Conservation (phyloP, 2,888 invertebrate species). For the Thyatira batis region DNA sequence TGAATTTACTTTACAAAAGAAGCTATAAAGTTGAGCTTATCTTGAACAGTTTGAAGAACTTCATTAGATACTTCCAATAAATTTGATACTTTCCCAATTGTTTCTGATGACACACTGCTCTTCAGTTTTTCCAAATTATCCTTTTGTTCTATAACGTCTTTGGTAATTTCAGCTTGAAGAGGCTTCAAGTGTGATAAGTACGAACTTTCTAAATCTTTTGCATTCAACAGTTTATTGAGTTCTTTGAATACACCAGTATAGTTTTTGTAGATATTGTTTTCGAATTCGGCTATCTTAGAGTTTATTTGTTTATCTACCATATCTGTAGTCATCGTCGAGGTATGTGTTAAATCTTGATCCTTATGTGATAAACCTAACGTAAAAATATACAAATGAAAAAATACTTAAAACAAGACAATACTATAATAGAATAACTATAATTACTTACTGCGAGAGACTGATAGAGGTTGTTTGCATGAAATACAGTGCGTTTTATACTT, state of each 20-base stretch:
- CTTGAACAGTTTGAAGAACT: slow-evolving; percentile 9
- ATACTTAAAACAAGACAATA: background rate
- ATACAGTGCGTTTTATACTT: slow-evolving; percentile 35
- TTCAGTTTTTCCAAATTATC: slow-evolving; percentile 20
- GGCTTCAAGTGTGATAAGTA: slow-evolving; percentile 25
- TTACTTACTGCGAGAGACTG: slow-evolving; percentile 9
- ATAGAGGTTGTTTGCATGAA: slow-evolving; percentile 13
- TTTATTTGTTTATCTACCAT: slow-evolving; percentile 22
- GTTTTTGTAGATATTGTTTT: slow-evolving; percentile 11
- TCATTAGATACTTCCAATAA: slow-evolving; percentile 15
- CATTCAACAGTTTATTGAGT: slow-evolving; percentile 24
- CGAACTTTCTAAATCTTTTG: slow-evolving; percentile 12
- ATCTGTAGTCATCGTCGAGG: background rate
- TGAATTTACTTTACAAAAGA: background rate
- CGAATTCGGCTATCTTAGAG: slow-evolving; percentile 25
- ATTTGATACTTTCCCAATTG: slow-evolving; percentile 14
- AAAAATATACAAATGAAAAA: background rate
- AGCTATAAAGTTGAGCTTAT: background rate
- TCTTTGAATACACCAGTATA: slow-evolving; percentile 24
- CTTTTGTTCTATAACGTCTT: slow-evolving; percentile 22
- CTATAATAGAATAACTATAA: no score
- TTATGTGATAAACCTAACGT: background rate
- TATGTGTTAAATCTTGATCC: background rate
- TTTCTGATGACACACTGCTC: slow-evolving; percentile 11
- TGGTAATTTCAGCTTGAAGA: slow-evolving; percentile 25